Evolutionary conservation across 2,797 vertebrate species (phyloP).

Genomic region (Gephyroberyx darwinii): DNA sequence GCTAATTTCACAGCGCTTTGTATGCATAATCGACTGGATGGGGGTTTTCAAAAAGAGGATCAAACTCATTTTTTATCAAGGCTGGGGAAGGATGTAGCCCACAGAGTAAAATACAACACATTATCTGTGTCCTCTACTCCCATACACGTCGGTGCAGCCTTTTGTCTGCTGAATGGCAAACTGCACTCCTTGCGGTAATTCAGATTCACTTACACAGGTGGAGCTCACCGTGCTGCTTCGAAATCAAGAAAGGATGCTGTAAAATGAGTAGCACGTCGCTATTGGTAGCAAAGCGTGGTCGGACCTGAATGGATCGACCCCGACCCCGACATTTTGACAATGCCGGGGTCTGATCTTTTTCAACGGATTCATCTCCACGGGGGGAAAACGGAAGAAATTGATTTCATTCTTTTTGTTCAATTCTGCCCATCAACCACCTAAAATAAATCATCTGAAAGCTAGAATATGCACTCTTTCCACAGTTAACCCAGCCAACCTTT

Average conservation of each 20-base stretch:
- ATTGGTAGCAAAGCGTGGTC: no score
- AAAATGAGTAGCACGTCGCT: no score
- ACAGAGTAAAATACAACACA: slow-evolving; percentile 22
- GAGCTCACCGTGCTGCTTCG: background rate
- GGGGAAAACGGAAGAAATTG: no score
- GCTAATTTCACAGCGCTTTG: slow-evolving; percentile 65
- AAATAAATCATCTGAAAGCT: no score
- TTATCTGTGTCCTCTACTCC: background rate
- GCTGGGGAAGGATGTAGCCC: slow-evolving; percentile 24
- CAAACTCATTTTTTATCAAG: slow-evolving; percentile 53
- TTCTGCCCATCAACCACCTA: no score
- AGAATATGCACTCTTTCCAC: no score
- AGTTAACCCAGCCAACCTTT: no score
- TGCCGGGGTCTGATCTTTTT: no score
- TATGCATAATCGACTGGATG: slow-evolving; percentile 46
- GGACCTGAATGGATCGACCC: no score
- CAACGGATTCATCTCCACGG: no score
- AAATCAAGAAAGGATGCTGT: background rate
- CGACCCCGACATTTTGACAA: no score
- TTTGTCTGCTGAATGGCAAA: slow-evolving; percentile 21
- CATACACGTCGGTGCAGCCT: slow-evolving; percentile 18
- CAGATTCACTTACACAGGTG: background rate
- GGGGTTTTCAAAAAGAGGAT: slow-evolving; percentile 47
- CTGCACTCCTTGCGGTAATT: background rate
- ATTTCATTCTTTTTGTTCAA: no score